Percentiles rank a stretch among this genome's conserved stretches.
phyloP scores from a whole-genome alignment of 1,140 invertebrate genomes.

The Branchinecta lindahli region DNA sequence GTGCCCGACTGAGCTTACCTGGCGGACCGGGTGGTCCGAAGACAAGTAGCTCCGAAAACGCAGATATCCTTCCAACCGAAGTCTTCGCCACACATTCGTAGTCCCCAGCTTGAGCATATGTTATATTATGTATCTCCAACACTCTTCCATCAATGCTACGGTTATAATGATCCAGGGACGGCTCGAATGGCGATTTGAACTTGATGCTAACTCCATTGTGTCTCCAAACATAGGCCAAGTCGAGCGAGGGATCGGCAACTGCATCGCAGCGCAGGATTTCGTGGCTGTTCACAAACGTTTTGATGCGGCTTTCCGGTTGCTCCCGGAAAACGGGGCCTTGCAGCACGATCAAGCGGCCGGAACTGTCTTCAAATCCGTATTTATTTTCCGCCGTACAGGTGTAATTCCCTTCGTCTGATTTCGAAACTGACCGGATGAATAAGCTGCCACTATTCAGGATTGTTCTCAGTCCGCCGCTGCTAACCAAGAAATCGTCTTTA shows the following conservation, averaged over 20 bases:
- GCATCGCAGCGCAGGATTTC: constrained; percentile 63
- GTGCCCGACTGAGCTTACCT: constrained; percentile 27
- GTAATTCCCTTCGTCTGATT: constrained; percentile 74
- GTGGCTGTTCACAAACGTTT: constrained; percentile 48
- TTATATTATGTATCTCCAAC: constrained; percentile 61
- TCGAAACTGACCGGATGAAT: constrained; percentile 66
- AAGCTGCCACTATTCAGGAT: constrained; percentile 69
- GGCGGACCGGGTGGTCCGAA: constrained; percentile 70
- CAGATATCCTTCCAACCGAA: constrained; percentile 59
- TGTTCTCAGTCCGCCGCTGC: constrained; percentile 51
- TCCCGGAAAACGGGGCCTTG: constrained; percentile 53
- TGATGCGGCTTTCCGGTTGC: constrained; percentile 40
- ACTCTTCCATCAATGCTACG: constrained; percentile 35
- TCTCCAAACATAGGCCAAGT: constrained; percentile 76
- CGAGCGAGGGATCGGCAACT: constrained; percentile 58
- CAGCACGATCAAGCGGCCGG: constrained; percentile 62
- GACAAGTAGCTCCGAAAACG: constrained; percentile 50
- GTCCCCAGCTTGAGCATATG: constrained; percentile 65
- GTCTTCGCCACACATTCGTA: constrained; percentile 79
- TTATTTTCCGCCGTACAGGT: constrained; percentile 72
- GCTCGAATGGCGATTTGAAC: constrained; percentile 16
- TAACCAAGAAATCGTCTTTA: constrained; percentile 68
- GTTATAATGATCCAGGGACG: constrained; percentile 10
- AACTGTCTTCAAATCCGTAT: constrained; percentile 60
- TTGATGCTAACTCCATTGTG: constrained; percentile 67